Conservation (phyloP, 92 coral and sea anemone species). For the Umimayanthus chanpuru region DNA sequence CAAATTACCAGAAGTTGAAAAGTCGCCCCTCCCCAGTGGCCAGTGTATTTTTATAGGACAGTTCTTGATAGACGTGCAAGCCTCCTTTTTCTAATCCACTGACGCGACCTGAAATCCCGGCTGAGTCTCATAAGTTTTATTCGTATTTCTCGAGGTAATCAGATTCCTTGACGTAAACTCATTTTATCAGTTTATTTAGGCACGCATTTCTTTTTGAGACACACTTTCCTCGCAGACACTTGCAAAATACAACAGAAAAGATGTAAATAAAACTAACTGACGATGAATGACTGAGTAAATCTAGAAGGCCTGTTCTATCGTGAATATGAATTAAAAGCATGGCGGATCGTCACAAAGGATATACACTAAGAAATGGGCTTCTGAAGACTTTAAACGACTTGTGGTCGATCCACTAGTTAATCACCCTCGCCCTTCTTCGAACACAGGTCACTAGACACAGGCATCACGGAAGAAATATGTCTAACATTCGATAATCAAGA, state of each 20-base stretch:
- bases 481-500: background rate
- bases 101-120: constrained; percentile 34
- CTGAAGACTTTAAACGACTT: constrained; percentile 22
- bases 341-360: constrained; percentile 8
- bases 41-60: background rate
- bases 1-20: background rate
- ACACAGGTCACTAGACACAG: constrained; percentile 1
- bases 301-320: background rate
- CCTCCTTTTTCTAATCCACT: constrained; percentile 26
- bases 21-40: background rate
- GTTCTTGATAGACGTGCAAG: background rate
- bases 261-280: background rate
- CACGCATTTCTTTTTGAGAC: background rate
- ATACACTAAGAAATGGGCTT: constrained; percentile 15
- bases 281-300: background rate
- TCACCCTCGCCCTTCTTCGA: constrained; percentile 12
- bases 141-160: constrained; percentile 32
- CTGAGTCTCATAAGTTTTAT: constrained; percentile 25
- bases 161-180: constrained; percentile 4
- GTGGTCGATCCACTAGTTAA: constrained; percentile 15
- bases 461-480: constrained; percentile 27
- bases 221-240: background rate
- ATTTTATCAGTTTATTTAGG: background rate
- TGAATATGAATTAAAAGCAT: background rate
- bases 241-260: background rate